A percentile compares a stretch with the other conserved stretches of the same genome.
Conservation (phyloP, 2,797 vertebrate species). For the Sciurus vulgaris region DNA sequence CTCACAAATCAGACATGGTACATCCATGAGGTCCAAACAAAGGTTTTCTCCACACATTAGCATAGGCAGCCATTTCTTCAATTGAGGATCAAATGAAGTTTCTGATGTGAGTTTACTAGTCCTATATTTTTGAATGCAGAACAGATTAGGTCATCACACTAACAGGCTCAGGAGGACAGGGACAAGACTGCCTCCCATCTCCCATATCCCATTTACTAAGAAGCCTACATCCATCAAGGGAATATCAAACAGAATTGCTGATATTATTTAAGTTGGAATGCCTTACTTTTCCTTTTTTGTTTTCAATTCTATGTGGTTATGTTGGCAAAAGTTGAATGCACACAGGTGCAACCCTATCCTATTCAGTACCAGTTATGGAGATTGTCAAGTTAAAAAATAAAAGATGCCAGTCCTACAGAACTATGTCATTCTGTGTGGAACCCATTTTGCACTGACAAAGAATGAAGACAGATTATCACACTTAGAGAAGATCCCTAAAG, state of each 20-base stretch:
- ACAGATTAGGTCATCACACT: not conserved
- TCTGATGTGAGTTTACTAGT: not conserved
- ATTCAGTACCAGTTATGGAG: not conserved
- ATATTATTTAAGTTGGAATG: not conserved
- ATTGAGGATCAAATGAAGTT: slow-evolving; percentile 11
- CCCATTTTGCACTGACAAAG: not conserved
- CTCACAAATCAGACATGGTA: slow-evolving; percentile 22
- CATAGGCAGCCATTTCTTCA: not conserved
- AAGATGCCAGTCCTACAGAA: not conserved
- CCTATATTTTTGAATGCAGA: slow-evolving; percentile 35
- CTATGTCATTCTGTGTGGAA: not conserved
- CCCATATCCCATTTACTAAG: not conserved
- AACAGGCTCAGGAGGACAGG: not conserved
- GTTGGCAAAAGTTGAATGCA: not conserved
- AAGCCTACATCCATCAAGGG: not conserved
- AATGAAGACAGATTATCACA: not conserved
- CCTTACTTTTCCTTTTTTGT: not conserved
- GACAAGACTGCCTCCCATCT: not conserved
- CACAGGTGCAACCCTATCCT: not conserved
- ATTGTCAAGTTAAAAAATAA: not conserved
- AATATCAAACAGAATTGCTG: not conserved
- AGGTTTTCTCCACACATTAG: not conserved
- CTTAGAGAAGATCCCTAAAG: not conserved
- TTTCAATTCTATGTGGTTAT: not conserved
- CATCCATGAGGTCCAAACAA: not conserved